Base-by-base conservation (phyloP, 2,888 invertebrate genomes). In the Capitulum mitella region DNA sequence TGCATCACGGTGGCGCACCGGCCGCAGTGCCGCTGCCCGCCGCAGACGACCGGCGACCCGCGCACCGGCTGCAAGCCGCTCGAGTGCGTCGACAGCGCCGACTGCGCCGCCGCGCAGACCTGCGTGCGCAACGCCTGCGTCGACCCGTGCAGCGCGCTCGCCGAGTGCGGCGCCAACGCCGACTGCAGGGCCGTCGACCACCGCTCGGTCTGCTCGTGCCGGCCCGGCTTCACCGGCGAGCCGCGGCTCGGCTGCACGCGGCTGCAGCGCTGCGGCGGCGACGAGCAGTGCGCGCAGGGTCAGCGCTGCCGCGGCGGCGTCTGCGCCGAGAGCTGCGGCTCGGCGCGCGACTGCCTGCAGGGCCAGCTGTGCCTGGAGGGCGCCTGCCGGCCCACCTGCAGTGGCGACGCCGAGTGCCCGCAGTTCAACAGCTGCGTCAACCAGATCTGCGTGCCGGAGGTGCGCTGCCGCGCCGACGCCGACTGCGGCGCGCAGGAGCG, bases 281-380 rank as follows among this genome's bases (percentile, higher is more conserved):
- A 95, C 82, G 89, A 87, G 64, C 93, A 94, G 84, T 96, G 96
- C 85, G 91, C 94, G 0, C 89, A 93, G 3, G 93, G 94, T 78
- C 92, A 94, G 22, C 92, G 91, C 83, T 95, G 95, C 84, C 89
- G 91, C 80, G 92, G 92, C 82, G 94, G 93, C 80, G 89, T 94
- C 81, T 95, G 95, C 84, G 90, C 90, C 88, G 92, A 93, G 26
- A 85, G 92, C 32, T 95, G 95, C 84, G 89, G 90, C 82, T 92
- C 91, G 82, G 90, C 92, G 34, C 89, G 95, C 81, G 95, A 95
- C 83, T 95, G 95, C 84, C 91, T 95, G 79, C 89, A 90, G 29
- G 93, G 94, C 83, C 95, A 95, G 87, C 87, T 94, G 26, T 95
- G 95, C 84, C 91, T 95, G 80, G 92, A 93, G 85, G 91, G 90